Conservation (phyloP, 35 echinoderm and acorn worm species). For the Anneissia japonica region DNA sequence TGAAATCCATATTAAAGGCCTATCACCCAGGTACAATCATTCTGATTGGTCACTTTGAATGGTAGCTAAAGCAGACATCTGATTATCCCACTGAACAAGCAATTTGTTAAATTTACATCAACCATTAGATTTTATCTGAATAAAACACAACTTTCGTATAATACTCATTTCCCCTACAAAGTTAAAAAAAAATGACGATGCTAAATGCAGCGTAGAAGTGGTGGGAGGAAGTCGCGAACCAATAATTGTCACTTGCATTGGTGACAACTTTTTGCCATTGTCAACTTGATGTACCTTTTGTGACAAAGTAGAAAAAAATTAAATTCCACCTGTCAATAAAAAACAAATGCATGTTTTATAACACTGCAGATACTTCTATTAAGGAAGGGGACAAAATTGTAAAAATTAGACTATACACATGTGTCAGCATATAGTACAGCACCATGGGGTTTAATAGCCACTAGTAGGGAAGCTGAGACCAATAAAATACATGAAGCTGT, state of each 20-base stretch:
- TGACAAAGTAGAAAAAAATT: neutral
- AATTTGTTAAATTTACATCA: constrained; percentile 2
- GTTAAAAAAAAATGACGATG: neutral
- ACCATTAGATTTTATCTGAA: neutral
- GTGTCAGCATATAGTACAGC: too few relatives aligned
- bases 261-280: neutral
- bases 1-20: neutral
- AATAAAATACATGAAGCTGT: too few relatives aligned
- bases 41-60: neutral
- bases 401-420: too few relatives aligned
- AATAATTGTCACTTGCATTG: neutral
- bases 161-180: neutral
- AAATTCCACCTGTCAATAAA: too few relatives aligned
- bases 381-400: too few relatives aligned
- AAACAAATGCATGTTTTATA: too few relatives aligned
- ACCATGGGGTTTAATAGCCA: too few relatives aligned
- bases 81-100: neutral
- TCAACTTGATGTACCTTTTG: neutral
- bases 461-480: too few relatives aligned
- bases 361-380: too few relatives aligned
- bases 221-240: neutral
- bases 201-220: neutral
- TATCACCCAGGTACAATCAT: neutral
- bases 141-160: neutral
- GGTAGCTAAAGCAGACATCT: neutral